Percentiles rank a stretch among this genome's conserved stretches.
These are phyloP conservation scores for Syrphus vitripennis DNA, from an alignment of 2,888 invertebrate genomes.

Conservation along the genomic window DNA sequence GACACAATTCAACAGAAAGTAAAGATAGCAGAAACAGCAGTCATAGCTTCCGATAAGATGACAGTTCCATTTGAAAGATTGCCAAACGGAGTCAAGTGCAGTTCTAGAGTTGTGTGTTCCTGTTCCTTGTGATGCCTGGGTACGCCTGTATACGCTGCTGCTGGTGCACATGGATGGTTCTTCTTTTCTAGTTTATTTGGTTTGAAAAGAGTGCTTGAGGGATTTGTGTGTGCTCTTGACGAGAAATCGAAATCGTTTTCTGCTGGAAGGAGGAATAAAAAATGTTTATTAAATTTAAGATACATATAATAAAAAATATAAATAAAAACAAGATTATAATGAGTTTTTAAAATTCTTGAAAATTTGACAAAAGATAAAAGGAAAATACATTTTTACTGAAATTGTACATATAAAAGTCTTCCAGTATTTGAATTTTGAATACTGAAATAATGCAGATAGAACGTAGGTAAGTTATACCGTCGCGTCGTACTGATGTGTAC, in stretches of 20 bases:
- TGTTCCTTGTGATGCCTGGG: neutral
- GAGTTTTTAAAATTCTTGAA: neutral
- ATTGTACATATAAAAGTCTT: too few relatives aligned
- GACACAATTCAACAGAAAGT: constrained; percentile 36
- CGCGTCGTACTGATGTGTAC: too few relatives aligned
- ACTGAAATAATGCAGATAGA: too few relatives aligned
- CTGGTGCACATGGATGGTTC: constrained; percentile 3
- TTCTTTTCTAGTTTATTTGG: neutral
- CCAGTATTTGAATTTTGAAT: too few relatives aligned
- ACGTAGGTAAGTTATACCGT: too few relatives aligned
- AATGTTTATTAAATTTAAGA: constrained; percentile 24
- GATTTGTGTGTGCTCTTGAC: constrained; percentile 12
- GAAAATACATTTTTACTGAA: neutral
- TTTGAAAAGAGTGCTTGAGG: constrained; percentile 16
- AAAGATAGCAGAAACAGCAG: constrained; percentile 51
- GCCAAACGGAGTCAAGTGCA: constrained; percentile 72
- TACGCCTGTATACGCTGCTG: neutral
- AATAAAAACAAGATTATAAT: neutral
- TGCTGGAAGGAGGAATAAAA: neutral
- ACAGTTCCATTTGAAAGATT: constrained; percentile 68
- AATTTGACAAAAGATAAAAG: neutral
- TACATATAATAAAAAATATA: neutral
- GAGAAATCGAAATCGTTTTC: constrained; percentile 11
- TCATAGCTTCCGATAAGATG: constrained; percentile 63
- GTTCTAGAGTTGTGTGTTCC: neutral